A percentile compares a stretch with the other conserved stretches of the same genome.
phyloP scores from a whole-genome alignment of 2,113 vertebrate genomes.

The Acrocephalus kingi region DNA sequence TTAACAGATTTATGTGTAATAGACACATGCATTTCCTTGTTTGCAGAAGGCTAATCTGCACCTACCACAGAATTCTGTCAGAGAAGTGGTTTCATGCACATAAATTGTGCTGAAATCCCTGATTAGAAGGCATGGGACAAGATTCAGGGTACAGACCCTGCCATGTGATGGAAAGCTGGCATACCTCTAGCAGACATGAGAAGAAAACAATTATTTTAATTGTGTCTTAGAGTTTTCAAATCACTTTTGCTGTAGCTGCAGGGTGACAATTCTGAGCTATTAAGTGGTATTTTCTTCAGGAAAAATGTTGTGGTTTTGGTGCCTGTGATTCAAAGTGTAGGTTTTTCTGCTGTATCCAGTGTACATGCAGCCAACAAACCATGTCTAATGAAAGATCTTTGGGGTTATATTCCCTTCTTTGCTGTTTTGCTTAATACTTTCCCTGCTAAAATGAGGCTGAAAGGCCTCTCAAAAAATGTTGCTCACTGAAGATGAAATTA shows the following conservation, averaged over 20 bases:
- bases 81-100: not conserved
- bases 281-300: constrained; percentile 12
- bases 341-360: not conserved
- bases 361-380: not conserved
- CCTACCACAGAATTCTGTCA: constrained; percentile 26
- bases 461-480: not conserved
- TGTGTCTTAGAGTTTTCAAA: constrained; percentile 7
- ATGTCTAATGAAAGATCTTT: not conserved
- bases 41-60: not conserved
- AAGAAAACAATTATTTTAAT: constrained; percentile 38
- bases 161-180: not conserved
- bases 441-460: not conserved
- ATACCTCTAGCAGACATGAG: constrained; percentile 24
- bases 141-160: constrained; percentile 3
- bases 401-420: not conserved
- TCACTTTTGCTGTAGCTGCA: constrained; percentile 16
- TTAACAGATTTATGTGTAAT: not conserved
- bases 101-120: not conserved
- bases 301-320: constrained; percentile 26
- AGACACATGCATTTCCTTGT: not conserved
- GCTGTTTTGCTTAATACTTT: not conserved
- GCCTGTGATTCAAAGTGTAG: not conserved
- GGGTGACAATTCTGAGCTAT: constrained; percentile 9
- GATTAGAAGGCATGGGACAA: constrained; percentile 10
- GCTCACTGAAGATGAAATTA: not conserved